Evolutionary conservation across 2,113 vertebrate species (phyloP).

Genomic region (Psittacula cyanocephala): DNA sequence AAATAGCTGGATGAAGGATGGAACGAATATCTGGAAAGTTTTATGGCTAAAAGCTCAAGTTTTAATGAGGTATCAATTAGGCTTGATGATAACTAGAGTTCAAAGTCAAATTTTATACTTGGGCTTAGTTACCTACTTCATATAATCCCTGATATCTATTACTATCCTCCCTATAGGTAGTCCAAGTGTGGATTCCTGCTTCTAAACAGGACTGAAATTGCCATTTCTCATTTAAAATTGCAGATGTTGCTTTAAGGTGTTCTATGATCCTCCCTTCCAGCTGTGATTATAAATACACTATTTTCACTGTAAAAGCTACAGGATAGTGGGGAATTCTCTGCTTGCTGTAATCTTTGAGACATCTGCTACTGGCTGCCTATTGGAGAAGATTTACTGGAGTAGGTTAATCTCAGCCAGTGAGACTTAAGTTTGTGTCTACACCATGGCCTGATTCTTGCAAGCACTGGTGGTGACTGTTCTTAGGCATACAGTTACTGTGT

Average conservation of each 20-base stretch:
- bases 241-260: background rate
- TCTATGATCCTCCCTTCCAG: background rate
- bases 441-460: background rate
- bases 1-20: background rate
- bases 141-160: background rate
- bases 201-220: background rate
- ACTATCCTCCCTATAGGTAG: background rate
- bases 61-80: background rate
- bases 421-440: background rate
- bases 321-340: background rate
- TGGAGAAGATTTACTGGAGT: background rate
- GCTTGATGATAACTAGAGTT: background rate
- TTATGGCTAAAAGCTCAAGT: background rate
- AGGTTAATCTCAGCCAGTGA: background rate
- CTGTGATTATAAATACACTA: fast-evolving
- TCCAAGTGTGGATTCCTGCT: background rate
- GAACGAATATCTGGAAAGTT: background rate
- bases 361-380: fast-evolving
- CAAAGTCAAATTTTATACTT: background rate
- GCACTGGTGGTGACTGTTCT: background rate
- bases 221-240: background rate
- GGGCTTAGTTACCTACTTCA: background rate
- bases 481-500: background rate
- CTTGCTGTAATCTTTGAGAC: background rate
- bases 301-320: background rate